Evolutionary conservation across 2,888 invertebrate genomes (phyloP).

Genomic region (Chromoteleia sp.): DNA sequence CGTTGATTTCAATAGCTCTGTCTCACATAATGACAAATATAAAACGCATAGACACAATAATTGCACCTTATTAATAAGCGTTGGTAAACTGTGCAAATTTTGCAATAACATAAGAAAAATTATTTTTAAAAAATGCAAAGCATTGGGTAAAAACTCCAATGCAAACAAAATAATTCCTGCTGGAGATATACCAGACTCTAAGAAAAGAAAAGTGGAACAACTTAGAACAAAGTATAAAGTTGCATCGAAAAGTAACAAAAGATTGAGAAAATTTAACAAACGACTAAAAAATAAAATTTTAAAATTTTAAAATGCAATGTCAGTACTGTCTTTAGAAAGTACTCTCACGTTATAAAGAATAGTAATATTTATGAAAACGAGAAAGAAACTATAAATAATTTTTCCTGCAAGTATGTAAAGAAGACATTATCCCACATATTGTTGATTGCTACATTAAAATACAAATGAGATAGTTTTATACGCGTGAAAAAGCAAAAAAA

Average conservation of each 20-base stretch:
- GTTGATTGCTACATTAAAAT: no score
- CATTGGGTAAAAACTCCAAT: not conserved
- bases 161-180: not conserved
- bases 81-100: constrained; percentile 14
- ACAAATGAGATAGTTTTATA: no score
- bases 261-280: no score
- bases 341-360: no score
- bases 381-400: no score
- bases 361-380: no score
- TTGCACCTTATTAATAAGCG: constrained; percentile 3
- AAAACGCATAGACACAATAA: constrained; percentile 10
- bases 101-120: constrained; percentile 6
- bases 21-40: constrained; percentile 11
- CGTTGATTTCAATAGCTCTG: not conserved
- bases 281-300: no score
- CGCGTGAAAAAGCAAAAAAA: no score
- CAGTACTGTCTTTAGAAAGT: no score
- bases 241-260: not conserved
- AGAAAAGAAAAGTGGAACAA: not conserved
- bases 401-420: no score
- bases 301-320: no score
- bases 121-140: not conserved
- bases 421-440: no score
- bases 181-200: not conserved
- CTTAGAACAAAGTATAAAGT: not conserved